Percentiles rank a stretch among this genome's conserved stretches.
phyloP scores from a whole-genome alignment of 2,888 invertebrate species.

The Xiphydria camelus region DNA sequence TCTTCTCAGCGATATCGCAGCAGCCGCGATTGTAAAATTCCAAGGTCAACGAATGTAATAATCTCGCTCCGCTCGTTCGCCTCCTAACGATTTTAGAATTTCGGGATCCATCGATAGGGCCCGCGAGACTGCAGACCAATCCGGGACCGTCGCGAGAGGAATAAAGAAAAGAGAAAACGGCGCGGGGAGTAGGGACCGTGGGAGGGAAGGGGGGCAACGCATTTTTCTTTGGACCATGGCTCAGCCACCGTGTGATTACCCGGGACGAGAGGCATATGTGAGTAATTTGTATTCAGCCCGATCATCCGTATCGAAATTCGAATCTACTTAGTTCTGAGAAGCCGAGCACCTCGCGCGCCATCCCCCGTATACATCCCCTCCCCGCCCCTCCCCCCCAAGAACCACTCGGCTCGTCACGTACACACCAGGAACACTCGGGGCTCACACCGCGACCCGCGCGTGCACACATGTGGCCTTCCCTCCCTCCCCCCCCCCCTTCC shows the following conservation, averaged over 20 bases:
- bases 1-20: too few relatives aligned
- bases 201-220: conserved; percentile 31
- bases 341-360: conserved; percentile 22
- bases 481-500: conserved; percentile 14
- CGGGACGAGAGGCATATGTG: conserved; percentile 52
- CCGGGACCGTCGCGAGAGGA: background rate
- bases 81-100: too few relatives aligned
- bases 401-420: conserved; percentile 16
- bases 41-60: too few relatives aligned
- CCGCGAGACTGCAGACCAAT: too few relatives aligned
- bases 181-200: conserved; percentile 5
- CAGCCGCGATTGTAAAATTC: too few relatives aligned
- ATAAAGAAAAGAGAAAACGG: conserved; percentile 10
- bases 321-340: conserved; percentile 59
- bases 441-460: too few relatives aligned
- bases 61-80: too few relatives aligned
- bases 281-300: conserved; percentile 59
- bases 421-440: conserved; percentile 2
- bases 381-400: conserved; percentile 14
- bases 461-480: conserved; percentile 17
- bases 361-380: conserved; percentile 20
- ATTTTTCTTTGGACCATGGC: conserved; percentile 51
- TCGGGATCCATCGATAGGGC: too few relatives aligned
- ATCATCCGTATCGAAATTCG: conserved; percentile 59
- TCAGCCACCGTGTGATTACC: conserved; percentile 57